phyloP scores from a whole-genome alignment of 2,797 vertebrate genomes.

The Hoplostethus atlanticus region DNA sequence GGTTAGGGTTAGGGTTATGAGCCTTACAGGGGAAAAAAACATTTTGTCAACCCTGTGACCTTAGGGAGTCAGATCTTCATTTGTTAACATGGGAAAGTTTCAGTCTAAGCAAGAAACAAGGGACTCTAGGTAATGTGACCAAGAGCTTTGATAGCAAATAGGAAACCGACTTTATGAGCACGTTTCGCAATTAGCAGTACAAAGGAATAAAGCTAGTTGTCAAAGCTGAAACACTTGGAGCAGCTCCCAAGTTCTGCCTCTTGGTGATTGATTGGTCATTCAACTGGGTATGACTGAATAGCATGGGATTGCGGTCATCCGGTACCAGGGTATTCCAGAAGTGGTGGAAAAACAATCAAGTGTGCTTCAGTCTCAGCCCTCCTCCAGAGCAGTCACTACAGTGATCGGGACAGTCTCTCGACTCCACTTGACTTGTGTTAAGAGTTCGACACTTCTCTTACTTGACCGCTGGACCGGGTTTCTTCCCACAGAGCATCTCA shows the following conservation, averaged over 20 bases:
- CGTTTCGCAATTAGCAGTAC: not conserved
- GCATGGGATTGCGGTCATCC: not conserved
- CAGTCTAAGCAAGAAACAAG: not conserved
- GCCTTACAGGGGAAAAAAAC: constrained; percentile 4
- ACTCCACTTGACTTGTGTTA: no score
- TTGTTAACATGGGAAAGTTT: not conserved
- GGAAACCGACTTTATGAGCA: not conserved
- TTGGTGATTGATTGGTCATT: not conserved
- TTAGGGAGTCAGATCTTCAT: not conserved
- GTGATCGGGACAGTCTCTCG: not conserved
- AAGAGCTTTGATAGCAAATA: not conserved
- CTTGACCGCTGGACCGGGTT: not conserved
- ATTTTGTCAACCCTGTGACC: no score
- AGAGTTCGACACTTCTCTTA: not conserved
- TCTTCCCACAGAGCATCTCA: constrained; percentile 8
- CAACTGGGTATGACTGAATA: not conserved
- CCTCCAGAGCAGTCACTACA: no score
- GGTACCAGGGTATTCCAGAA: not conserved
- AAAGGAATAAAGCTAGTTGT: not conserved
- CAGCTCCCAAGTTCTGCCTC: not conserved
- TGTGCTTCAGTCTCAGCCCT: no score
- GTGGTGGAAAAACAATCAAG: not conserved
- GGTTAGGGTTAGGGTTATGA: not conserved
- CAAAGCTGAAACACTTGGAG: not conserved
- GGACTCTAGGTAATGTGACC: not conserved